Evolutionary conservation across 2,888 invertebrate genomes (phyloP).

Genomic region (Neoascia interrupta): DNA sequence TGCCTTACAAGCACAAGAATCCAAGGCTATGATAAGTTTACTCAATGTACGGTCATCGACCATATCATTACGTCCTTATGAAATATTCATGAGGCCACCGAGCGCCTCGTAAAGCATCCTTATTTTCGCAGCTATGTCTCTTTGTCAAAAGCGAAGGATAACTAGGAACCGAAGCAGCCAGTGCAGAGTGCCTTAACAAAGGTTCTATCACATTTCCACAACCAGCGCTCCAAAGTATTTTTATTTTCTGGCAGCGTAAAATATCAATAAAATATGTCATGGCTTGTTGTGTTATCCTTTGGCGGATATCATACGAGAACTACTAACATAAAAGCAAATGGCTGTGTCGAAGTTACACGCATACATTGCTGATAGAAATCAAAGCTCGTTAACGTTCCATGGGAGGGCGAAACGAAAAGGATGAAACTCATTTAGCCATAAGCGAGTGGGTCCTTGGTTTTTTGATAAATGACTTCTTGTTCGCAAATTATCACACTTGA

Average conservation of each 20-base stretch:
- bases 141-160: neutral
- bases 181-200: neutral
- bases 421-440: constrained; percentile 11
- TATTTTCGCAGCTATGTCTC: neutral
- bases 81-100: constrained; percentile 64
- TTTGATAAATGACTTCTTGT: constrained; percentile 35
- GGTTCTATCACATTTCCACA: neutral
- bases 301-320: constrained; percentile 37
- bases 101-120: constrained; percentile 44
- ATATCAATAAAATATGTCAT: constrained; percentile 59
- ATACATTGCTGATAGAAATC: constrained; percentile 12
- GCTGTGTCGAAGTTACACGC: neutral
- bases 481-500: constrained; percentile 32
- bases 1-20: constrained; percentile 21
- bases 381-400: no score
- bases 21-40: constrained; percentile 64
- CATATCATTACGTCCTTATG: constrained; percentile 64
- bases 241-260: constrained; percentile 45
- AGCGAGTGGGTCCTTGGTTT: constrained; percentile 11
- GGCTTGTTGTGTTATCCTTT: constrained; percentile 46
- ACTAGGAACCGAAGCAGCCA: neutral
- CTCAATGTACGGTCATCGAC: constrained; percentile 63
- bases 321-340: constrained; percentile 33
- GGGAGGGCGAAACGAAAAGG: constrained; percentile 6
- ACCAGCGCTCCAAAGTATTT: constrained; percentile 18